Percentiles rank a stretch among this genome's conserved stretches.
These are phyloP conservation scores for Drosophila kurseongensis DNA, from an alignment of 1,140 invertebrate genomes.

Conservation along the genomic window DNA sequence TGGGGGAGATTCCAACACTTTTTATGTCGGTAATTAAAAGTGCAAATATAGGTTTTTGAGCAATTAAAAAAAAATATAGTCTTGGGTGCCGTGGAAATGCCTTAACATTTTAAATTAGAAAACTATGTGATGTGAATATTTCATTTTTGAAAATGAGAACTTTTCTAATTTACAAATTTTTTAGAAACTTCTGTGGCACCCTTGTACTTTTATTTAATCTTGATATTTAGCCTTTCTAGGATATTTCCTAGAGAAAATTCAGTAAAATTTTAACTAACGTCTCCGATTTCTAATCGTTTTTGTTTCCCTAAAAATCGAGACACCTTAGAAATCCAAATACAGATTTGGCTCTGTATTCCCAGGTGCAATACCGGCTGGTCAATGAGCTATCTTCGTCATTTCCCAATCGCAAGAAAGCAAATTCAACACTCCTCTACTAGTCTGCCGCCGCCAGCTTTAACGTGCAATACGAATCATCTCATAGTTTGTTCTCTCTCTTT, in stretches of 20 bases:
- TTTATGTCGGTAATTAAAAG: neutral
- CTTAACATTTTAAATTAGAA: neutral
- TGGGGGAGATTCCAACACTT: neutral
- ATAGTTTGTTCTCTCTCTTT: constrained; percentile 55
- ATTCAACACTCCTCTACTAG: constrained; percentile 8
- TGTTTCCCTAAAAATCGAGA: neutral
- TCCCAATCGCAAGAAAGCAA: constrained; percentile 7
- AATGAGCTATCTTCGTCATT: constrained; percentile 15
- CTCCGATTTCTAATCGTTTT: neutral
- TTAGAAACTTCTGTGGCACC: neutral
- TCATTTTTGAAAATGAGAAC: neutral
- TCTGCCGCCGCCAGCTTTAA: constrained; percentile 55
- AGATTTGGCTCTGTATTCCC: constrained; percentile 10
- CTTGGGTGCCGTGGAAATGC: neutral
- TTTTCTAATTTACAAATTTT: no score
- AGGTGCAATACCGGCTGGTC: constrained; percentile 18
- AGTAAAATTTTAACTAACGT: no score
- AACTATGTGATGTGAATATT: neutral
- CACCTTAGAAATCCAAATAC: neutral
- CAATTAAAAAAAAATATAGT: neutral
- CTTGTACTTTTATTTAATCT: neutral
- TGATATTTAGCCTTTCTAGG: neutral
- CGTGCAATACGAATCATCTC: constrained; percentile 77
- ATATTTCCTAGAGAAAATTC: neutral
- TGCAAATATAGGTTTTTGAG: neutral